phyloP scores from a whole-genome alignment of 2,888 invertebrate species.

The Drosophila macrospina region DNA sequence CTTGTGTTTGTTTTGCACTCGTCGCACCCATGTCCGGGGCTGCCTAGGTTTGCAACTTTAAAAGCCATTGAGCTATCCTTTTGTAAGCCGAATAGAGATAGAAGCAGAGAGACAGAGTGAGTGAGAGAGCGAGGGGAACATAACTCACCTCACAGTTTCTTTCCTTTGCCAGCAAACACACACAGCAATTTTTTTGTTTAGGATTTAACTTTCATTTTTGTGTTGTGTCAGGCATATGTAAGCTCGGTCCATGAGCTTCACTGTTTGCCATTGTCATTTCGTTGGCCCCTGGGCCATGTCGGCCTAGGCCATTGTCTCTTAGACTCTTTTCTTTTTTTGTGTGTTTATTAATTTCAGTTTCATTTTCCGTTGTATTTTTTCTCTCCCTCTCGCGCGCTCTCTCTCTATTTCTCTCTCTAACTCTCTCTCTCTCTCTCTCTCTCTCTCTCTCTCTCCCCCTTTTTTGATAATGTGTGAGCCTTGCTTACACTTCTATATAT shows the following conservation, averaged over 20 bases:
- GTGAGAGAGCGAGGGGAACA: background rate
- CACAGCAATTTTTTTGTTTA: conserved; percentile 29
- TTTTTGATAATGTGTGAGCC: conserved; percentile 21
- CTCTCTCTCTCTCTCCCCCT: too few relatives aligned
- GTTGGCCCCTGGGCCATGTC: conserved; percentile 65
- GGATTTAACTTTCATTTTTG: conserved; percentile 54
- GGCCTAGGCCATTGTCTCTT: conserved; percentile 71
- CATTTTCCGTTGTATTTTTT: conserved; percentile 9
- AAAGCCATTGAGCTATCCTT: conserved; percentile 67
- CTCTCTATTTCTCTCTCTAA: too few relatives aligned
- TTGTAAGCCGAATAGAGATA: conserved; percentile 57
- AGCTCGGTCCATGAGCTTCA: conserved; percentile 44
- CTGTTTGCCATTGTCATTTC: conserved; percentile 63
- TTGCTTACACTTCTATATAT: conserved; percentile 44
- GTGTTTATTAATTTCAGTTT: background rate
- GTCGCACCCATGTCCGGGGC: conserved; percentile 41
- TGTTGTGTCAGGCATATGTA: conserved; percentile 75
- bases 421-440: too few relatives aligned
- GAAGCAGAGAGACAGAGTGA: background rate
- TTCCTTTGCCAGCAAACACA: conserved; percentile 26
- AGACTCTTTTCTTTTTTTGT: conserved; percentile 14
- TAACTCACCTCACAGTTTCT: conserved; percentile 15
- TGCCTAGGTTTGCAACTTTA: conserved; percentile 59
- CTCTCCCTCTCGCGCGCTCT: too few relatives aligned
- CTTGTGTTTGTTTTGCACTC: conserved; percentile 52